These are phyloP conservation scores for Cremastinae sp. DNA, from an alignment of 2,888 invertebrate genomes.

Conservation along the genomic window DNA sequence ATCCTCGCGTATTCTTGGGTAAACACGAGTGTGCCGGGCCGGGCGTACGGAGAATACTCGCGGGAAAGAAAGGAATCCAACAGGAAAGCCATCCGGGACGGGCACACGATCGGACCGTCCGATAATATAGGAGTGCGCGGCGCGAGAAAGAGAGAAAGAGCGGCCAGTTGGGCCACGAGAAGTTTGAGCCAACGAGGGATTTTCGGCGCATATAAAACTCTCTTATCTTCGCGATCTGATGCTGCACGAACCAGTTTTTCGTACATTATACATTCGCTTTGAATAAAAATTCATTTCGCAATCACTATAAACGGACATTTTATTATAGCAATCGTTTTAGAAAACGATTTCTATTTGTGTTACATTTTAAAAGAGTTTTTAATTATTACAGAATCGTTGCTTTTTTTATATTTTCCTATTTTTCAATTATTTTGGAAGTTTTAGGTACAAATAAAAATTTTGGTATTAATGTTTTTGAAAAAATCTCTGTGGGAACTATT, in stretches of 20 bases:
- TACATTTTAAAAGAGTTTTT: too few species aligned
- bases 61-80: constrained; percentile 76
- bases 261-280: constrained; percentile 61
- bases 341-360: too few species aligned
- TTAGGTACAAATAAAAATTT: too few species aligned
- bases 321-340: too few species aligned
- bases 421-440: too few species aligned
- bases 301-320: too few species aligned
- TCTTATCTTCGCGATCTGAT: constrained; percentile 79
- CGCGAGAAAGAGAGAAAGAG: constrained; percentile 41
- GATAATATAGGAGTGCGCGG: constrained; percentile 69
- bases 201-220: constrained; percentile 75
- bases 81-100: constrained; percentile 75
- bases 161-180: constrained; percentile 46
- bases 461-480: too few species aligned
- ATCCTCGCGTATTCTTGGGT: constrained; percentile 11
- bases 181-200: constrained; percentile 20
- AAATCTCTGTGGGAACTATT: too few species aligned
- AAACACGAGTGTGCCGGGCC: not conserved
- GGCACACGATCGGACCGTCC: constrained; percentile 74
- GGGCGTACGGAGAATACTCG: constrained; percentile 71
- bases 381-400: too few species aligned
- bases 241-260: constrained; percentile 79
- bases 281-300: not conserved
- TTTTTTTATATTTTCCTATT: too few species aligned